Conservation (phyloP, 2,888 invertebrate genomes). For the Drosophila austrosaltans region DNA sequence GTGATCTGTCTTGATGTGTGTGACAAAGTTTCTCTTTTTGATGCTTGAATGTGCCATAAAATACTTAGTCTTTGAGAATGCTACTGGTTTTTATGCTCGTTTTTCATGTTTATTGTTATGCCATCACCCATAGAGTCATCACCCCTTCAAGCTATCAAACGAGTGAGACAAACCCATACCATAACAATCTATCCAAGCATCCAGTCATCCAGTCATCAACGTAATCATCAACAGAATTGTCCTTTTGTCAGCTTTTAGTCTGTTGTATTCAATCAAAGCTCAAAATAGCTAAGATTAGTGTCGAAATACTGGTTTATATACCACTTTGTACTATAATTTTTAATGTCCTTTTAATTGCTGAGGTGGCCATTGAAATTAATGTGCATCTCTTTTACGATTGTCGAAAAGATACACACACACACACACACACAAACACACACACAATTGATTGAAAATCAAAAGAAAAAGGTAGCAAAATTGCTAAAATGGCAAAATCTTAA, state of each 20-base stretch:
- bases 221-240: slow-evolving; percentile 45
- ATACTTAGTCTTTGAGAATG: slow-evolving; percentile 54
- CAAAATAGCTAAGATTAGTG: slow-evolving; percentile 49
- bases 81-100: slow-evolving; percentile 65
- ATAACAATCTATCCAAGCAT: background rate
- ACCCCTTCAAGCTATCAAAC: slow-evolving; percentile 28
- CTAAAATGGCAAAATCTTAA: no score
- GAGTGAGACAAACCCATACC: slow-evolving; percentile 5
- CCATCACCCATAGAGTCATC: slow-evolving; percentile 49
- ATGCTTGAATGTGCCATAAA: slow-evolving; percentile 59
- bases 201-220: slow-evolving; percentile 20
- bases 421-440: background rate
- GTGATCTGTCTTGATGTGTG: slow-evolving; percentile 24
- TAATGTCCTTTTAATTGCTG: slow-evolving; percentile 41
- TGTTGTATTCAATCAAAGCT: slow-evolving; percentile 52
- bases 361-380: slow-evolving; percentile 27
- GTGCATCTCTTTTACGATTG: slow-evolving; percentile 24
- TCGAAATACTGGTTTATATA: slow-evolving; percentile 5
- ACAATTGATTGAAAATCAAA: slow-evolving; percentile 13
- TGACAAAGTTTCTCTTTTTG: slow-evolving; percentile 65
- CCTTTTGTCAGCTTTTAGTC: slow-evolving; percentile 27
- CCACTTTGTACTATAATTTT: slow-evolving; percentile 38
- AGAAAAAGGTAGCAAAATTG: no score
- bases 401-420: background rate
- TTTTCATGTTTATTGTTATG: slow-evolving; percentile 66